Base-by-base conservation (phyloP, 1,140 invertebrate genomes). In the Plutomurus gul region DNA sequence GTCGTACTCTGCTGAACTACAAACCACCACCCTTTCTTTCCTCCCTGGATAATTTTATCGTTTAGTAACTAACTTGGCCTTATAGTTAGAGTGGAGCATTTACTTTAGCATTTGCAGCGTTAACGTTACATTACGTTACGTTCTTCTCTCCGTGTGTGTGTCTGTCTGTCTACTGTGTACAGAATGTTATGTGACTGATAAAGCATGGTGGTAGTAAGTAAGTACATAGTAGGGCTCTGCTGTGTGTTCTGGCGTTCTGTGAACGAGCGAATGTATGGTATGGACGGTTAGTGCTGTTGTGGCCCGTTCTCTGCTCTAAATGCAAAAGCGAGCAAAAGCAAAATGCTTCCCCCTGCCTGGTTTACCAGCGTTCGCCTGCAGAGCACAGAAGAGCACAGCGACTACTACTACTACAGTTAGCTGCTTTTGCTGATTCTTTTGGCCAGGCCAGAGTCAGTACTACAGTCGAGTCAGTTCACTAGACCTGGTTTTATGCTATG, bases 31-130 rank as follows among this genome's bases (percentile, higher is more conserved):
- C 56, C 56, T 65, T 65, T 65, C 56, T 72, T 72, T 72, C 70
- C 70, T 72, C 70, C 70, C 70, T 72, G 70, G 70, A 72, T 72
- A 72, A 72, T 72, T 72, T 72, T 72, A 72, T 72, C 70, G 36
- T 72, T 37, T 71, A 20, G 33, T 71, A 37, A 25, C 33, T 22
- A 40, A 72, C 33, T 72, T 46, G 36, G 40, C 36, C 22, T 25
- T 72, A 30, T 46, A 72, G 40, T 72, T 40, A 72, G 70, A 72
- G 37, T 72, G 36, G 36, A 18, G 36, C 70, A 40, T 72, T 46
- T 72, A 22, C 22, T 72, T 39, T 20, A 43, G 70, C 10, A 56
- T 22, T 30, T 13, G 10, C 36, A 65, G 25, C 56, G 56, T 65
- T 65, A 39, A 72, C 39, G 70, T 72, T 40, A 72, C 70, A 72